Base-by-base conservation (phyloP, 2,113 vertebrate species). In the Chiloscyllium plagiosum region DNA sequence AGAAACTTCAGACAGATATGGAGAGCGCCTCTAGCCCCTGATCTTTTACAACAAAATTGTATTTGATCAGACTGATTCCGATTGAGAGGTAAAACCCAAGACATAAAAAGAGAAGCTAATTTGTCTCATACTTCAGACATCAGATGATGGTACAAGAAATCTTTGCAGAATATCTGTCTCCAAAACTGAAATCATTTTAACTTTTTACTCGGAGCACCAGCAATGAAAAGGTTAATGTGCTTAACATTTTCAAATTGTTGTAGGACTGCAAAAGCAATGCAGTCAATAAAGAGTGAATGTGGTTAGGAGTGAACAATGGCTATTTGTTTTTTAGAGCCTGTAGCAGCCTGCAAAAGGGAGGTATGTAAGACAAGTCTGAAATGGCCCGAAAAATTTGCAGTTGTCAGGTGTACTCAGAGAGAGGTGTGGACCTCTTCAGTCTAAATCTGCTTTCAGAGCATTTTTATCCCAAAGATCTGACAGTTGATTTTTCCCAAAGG, bases 331-430 rank as follows among this genome's bases (percentile, higher is more conserved):
- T 95, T 15, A 17, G 68, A 76, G 70, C 94, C 13, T 95, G 94
- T 70, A 50, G 68, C 94, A 95, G 47, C 94, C 66, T 95, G 94
- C 94, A 72, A 70, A 72, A 95, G 10, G 68, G 26, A 95, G 69
- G 94, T 72, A 95, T 95, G 94, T 72, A 24, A 13, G 94, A 95
- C 94, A 95, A 95, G 94, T 95, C 94, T 95, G 94, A 95, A 95
- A 95, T 47, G 47, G 94, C 50, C 69, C 50, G 42, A 95, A 29
- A 90, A 95, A 95, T 72, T 33, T 52, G 69, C 47, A 76, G 37
- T 70, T 76, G 94, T 70, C 94, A 95, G 69, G 66, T 95, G 93
- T 95, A 50, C 6, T 76, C 94, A 95, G 42, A 47, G 10, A 42
- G 20, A 95, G 94, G 94, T 29, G 94, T 95, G 37, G 68, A 76